Conservation (phyloP, 2,797 vertebrate species). For the Erethizon dorsatum region DNA sequence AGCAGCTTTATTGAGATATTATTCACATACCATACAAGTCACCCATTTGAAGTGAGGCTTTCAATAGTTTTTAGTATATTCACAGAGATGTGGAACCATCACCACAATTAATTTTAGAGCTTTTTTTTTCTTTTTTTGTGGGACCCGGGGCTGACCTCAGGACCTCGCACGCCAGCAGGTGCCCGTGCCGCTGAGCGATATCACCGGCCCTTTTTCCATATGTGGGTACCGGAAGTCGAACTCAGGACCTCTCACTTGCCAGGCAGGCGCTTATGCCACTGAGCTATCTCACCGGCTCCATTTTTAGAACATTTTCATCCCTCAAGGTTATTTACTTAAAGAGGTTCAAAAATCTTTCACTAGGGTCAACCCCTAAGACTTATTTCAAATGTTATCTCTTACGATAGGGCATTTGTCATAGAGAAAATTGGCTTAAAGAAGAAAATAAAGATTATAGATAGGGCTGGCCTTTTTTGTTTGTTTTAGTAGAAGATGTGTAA, state of each 20-base stretch:
- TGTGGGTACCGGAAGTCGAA: too few relatives aligned
- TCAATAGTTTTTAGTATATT: not conserved
- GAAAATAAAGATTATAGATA: slow-evolving; percentile 35
- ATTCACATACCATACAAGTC: not conserved
- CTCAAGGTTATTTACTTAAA: slow-evolving; percentile 42
- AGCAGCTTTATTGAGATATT: not conserved
- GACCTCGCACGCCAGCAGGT: too few relatives aligned
- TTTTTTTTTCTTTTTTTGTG: not conserved
- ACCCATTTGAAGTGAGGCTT: not conserved
- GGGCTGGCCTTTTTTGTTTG: not conserved
- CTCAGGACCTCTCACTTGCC: too few relatives aligned
- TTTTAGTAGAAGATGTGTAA: slow-evolving; percentile 15
- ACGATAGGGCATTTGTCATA: not conserved
- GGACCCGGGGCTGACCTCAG: too few relatives aligned
- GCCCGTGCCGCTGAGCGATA: too few relatives aligned
- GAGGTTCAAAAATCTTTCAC: slow-evolving; percentile 1
- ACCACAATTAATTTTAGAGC: slow-evolving; percentile 33
- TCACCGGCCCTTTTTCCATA: too few relatives aligned
- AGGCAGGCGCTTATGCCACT: too few relatives aligned
- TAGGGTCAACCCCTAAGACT: not conserved
- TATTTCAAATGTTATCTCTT: not conserved
- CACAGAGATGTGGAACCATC: not conserved
- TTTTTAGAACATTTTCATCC: slow-evolving; percentile 39
- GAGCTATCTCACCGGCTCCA: not conserved
- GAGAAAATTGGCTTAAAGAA: slow-evolving; percentile 53